Evolutionary conservation across 2,113 vertebrate genomes (phyloP).

Genomic region (Pantherophis guttatus): DNA sequence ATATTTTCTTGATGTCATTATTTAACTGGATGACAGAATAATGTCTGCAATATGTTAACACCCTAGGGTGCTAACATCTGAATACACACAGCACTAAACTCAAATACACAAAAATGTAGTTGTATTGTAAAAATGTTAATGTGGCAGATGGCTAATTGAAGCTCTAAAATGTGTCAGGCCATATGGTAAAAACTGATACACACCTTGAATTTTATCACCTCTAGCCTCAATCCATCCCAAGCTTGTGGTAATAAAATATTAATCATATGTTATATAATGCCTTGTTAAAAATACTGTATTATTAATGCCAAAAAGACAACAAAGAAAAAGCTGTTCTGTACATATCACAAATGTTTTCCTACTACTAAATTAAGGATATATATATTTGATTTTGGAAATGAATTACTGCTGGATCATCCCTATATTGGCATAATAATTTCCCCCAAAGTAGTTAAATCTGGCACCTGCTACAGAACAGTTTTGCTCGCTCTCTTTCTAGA

Average conservation of each 20-base stretch:
- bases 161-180: slow-evolving; percentile 40
- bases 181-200: slow-evolving; percentile 54
- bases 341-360: not conserved
- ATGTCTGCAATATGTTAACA: not conserved
- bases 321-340: not conserved
- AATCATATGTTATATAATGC: not conserved
- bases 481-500: not conserved
- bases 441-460: not conserved
- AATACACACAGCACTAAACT: not conserved
- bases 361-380: not conserved
- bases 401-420: not conserved
- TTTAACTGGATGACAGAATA: slow-evolving; percentile 4
- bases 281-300: not conserved
- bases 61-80: not conserved
- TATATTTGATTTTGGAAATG: not conserved
- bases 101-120: slow-evolving; percentile 4
- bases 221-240: not conserved
- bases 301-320: not conserved
- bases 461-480: not conserved
- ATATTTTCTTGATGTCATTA: slow-evolving; percentile 8
- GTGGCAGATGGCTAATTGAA: slow-evolving; percentile 60
- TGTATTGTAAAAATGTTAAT: slow-evolving; percentile 28
- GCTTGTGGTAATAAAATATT: not conserved
- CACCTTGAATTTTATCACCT: slow-evolving; percentile 26
- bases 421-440: not conserved